Percentiles rank a stretch among this genome's conserved stretches.
Conservation (phyloP, 2,888 invertebrate genomes). For the Volucella zonaria region DNA sequence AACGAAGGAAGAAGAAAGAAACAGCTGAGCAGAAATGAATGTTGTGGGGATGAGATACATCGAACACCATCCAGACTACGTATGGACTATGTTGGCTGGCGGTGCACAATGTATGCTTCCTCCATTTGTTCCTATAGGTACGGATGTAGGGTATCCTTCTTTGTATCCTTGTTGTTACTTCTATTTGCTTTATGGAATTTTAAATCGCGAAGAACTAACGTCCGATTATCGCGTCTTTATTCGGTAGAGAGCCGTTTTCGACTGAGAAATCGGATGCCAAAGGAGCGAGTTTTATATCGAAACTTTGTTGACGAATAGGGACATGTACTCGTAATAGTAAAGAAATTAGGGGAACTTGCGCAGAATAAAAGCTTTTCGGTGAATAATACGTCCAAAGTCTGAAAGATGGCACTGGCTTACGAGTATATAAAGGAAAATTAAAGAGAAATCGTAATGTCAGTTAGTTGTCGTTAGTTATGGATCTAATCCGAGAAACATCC, state of each 20-base stretch:
- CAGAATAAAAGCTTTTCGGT: constrained; percentile 19
- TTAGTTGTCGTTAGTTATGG: no score
- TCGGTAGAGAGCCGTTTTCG: constrained; percentile 61
- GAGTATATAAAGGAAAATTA: neutral
- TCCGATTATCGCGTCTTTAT: constrained; percentile 51
- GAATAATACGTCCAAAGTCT: neutral
- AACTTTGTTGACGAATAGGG: constrained; percentile 8
- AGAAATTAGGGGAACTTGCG: constrained; percentile 28
- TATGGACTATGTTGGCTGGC: constrained; percentile 41
- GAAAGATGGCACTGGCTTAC: constrained; percentile 29
- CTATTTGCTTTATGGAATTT: constrained; percentile 27
- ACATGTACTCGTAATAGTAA: constrained; percentile 9
- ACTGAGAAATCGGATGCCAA: constrained; percentile 36
- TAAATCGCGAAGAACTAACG: constrained; percentile 34
- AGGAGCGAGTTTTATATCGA: constrained; percentile 57
- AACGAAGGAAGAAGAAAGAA: neutral
- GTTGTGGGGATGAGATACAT: constrained; percentile 1
- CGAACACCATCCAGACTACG: neutral
- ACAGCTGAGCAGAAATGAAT: constrained; percentile 20
- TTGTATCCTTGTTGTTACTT: constrained; percentile 39
- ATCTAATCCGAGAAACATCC: no score
- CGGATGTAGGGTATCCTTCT: constrained; percentile 16
- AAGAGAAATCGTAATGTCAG: neutral
- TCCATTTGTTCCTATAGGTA: constrained; percentile 14
- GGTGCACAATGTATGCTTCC: constrained; percentile 42